phyloP scores from a whole-genome alignment of 1,140 invertebrate species.

The Oryctes rhinoceros region DNA sequence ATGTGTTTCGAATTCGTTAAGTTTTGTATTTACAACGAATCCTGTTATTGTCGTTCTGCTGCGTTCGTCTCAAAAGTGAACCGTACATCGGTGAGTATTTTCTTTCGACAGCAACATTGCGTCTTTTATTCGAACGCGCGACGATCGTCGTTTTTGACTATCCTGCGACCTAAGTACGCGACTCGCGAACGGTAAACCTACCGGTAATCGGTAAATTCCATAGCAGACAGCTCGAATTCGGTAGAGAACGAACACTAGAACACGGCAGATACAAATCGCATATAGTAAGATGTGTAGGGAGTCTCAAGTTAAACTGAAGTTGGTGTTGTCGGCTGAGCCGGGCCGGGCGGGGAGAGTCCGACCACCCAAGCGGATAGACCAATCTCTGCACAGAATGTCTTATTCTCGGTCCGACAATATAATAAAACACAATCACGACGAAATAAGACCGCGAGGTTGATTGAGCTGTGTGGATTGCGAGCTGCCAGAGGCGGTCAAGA shows the following conservation, averaged over 20 bases:
- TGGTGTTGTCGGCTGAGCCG: slow-evolving; percentile 47
- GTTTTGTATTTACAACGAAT: slow-evolving; percentile 33
- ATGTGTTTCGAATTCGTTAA: slow-evolving; percentile 30
- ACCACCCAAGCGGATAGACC: slow-evolving; percentile 60
- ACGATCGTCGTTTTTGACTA: slow-evolving; percentile 12
- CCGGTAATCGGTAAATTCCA: slow-evolving; percentile 34
- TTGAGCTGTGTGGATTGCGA: slow-evolving; percentile 57
- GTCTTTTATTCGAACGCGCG: slow-evolving; percentile 17
- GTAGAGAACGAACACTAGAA: slow-evolving; percentile 38
- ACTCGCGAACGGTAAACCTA: slow-evolving; percentile 2
- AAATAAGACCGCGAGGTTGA: slow-evolving; percentile 57
- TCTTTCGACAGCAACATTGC: slow-evolving; percentile 16
- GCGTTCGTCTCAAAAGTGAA: slow-evolving; percentile 24
- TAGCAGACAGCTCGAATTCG: slow-evolving; percentile 16
- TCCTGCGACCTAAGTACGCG: background rate
- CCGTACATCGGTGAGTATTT: slow-evolving; percentile 7
- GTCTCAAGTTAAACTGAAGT: slow-evolving; percentile 50
- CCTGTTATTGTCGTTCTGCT: slow-evolving; percentile 28
- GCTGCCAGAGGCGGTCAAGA: slow-evolving; percentile 51
- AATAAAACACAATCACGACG: slow-evolving; percentile 59
- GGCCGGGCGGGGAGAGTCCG: slow-evolving; percentile 53
- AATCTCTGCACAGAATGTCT: slow-evolving; percentile 59
- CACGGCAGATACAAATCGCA: slow-evolving; percentile 46
- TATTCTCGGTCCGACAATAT: slow-evolving; percentile 57
- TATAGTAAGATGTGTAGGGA: slow-evolving; percentile 46